Evolutionary conservation across 2,113 vertebrate species (phyloP), one percentile per base, ranked within the genome.

Genomic region (Heteronetta atricapilla): DNA sequence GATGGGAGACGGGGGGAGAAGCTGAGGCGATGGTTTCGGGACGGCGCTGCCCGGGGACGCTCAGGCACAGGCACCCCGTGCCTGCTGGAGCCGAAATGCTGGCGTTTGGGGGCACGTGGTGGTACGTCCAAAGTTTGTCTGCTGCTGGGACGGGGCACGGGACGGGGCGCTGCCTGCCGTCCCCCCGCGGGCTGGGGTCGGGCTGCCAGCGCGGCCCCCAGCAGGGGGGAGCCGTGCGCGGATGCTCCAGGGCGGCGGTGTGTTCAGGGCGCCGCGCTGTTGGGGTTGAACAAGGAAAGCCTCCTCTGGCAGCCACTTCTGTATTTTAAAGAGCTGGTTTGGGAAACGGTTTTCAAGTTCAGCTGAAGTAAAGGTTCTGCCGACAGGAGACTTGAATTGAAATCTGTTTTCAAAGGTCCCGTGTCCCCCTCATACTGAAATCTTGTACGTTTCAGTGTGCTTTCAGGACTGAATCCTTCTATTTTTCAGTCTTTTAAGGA

Each of bases 351-450:
- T 89, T 81, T 60, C 1, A 59, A 83, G 46, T 83, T 83, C 63
- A 48, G 9, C 34, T 70, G 44, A 44, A 83, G 60, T 44, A 56
- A 88, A 91, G 44, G 20, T 85, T 87, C 40, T 46, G 25, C 40
- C 66, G 82, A 69, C 80, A 66, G 0, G 4, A 62, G 66, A 44
- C 38, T 69, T 66, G 62, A 69, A 79, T 82, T 84, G 36, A 55
- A 75, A 55, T 69, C 46, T 6, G 46, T 48, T 48, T 73, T 84
- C 67, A 50, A 28, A 21, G 56, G 52, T 20, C 38, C 14, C 0
- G 0, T 52, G 33, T 72, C 38, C 2, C 0, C 52, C 28, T 91
- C 2, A 0, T 66, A 33, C 58, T 0, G 11, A 74, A 58, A 8
- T 55, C 53, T 73, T 58, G 1, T 50, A 4, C 5, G 3, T 91